Evolutionary conservation across 2,113 vertebrate genomes (phyloP).

Genomic region (Ochotona curzoniae): DNA sequence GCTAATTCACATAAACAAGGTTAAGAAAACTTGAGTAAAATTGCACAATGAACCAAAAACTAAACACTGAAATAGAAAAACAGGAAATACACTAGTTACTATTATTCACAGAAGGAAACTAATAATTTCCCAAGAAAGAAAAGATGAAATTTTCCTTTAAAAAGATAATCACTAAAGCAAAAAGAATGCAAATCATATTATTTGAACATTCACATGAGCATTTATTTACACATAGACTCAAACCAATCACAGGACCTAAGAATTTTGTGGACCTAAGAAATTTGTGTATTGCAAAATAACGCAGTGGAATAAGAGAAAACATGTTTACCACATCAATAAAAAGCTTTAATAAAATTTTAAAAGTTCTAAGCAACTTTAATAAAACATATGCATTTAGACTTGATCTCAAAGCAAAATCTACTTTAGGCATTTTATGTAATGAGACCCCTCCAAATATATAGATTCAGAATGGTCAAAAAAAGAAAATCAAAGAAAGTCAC

Average conservation of each 20-base stretch:
- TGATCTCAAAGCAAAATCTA: constrained; percentile 30
- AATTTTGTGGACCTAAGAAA: background rate
- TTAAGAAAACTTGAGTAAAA: background rate
- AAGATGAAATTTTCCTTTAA: background rate
- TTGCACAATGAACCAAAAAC: background rate
- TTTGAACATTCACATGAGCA: background rate
- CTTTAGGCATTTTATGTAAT: background rate
- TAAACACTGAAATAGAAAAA: background rate
- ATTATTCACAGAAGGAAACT: background rate
- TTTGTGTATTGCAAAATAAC: no score
- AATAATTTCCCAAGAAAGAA: background rate
- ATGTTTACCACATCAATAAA: background rate
- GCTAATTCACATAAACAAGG: background rate
- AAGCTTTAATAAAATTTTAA: background rate
- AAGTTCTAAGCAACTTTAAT: background rate
- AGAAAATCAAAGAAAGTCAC: background rate
- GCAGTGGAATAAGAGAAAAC: background rate
- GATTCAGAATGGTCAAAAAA: background rate
- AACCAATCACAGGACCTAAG: background rate
- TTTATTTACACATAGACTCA: background rate
- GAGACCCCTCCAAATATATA: background rate
- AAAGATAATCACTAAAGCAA: background rate
- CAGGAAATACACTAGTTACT: background rate
- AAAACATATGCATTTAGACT: background rate
- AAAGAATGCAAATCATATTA: background rate